Conservation (phyloP, 1,140 invertebrate genomes). For the Camponotus vicinus region DNA sequence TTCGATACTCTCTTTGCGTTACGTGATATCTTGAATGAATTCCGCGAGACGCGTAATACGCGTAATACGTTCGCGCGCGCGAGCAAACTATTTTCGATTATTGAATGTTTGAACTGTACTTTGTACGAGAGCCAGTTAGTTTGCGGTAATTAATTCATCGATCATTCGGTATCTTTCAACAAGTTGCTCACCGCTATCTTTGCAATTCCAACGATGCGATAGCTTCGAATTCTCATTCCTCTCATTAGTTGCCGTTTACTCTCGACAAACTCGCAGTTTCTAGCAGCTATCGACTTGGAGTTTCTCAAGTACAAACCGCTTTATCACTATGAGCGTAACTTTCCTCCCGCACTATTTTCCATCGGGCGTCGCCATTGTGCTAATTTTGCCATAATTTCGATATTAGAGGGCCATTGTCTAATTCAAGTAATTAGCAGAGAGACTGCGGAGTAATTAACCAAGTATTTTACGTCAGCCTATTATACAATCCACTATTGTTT, state of each 20-base stretch:
- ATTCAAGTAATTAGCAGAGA: slow-evolving; percentile 42
- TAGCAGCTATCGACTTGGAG: background rate
- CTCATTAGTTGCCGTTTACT: slow-evolving; percentile 55
- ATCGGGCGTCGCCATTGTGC: background rate
- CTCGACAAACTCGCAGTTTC: slow-evolving; percentile 17
- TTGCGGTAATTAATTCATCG: slow-evolving; percentile 24
- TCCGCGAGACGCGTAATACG: background rate
- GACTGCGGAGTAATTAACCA: background rate
- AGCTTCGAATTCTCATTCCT: slow-evolving; percentile 55
- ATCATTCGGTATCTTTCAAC: slow-evolving; percentile 11
- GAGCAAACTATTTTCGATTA: slow-evolving; percentile 30
- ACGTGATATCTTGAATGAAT: slow-evolving; percentile 23
- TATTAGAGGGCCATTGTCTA: background rate
- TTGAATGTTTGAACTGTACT: background rate
- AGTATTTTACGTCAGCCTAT: background rate
- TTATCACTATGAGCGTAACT: slow-evolving; percentile 3
- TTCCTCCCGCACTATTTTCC: slow-evolving; percentile 20
- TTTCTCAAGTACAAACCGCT: slow-evolving; percentile 8
- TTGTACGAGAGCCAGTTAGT: background rate
- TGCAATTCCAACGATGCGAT: slow-evolving; percentile 63
- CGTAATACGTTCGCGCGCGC: background rate
- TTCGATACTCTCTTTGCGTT: background rate
- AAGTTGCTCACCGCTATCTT: slow-evolving; percentile 20
- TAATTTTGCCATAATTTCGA: slow-evolving; percentile 39
- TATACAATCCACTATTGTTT: slow-evolving; percentile 27